Conservation (phyloP, 2,113 vertebrate species). For the Reinhardtius hippoglossoides region DNA sequence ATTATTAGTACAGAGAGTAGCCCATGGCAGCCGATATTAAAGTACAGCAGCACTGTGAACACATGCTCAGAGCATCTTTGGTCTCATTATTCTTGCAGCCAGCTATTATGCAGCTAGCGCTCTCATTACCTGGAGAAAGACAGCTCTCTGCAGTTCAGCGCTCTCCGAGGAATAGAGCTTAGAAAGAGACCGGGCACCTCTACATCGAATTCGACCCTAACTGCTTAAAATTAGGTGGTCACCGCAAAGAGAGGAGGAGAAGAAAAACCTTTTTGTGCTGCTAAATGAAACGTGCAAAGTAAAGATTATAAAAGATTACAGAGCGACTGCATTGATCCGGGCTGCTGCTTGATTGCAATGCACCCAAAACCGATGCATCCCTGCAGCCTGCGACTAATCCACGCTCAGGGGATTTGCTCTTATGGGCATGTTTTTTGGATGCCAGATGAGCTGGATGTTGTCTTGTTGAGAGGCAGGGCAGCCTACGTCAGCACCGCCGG, state of each 20-base stretch:
- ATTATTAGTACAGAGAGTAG: slow-evolving; percentile 45
- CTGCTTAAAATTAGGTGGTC: slow-evolving; percentile 46
- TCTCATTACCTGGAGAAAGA: slow-evolving; percentile 67
- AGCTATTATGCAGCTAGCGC: slow-evolving; percentile 52
- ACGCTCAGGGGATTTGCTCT: slow-evolving; percentile 45
- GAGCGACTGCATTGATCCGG: slow-evolving; percentile 17
- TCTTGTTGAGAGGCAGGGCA: slow-evolving; percentile 67
- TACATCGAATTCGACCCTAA: slow-evolving; percentile 45
- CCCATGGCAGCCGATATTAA: slow-evolving; percentile 18
- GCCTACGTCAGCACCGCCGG: slow-evolving; percentile 69
- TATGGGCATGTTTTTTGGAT: slow-evolving; percentile 52
- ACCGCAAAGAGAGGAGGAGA: neutral
- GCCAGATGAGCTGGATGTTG: slow-evolving; percentile 67
- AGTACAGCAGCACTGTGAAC: slow-evolving; percentile 30
- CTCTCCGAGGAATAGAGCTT: slow-evolving; percentile 51
- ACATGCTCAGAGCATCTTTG: slow-evolving; percentile 38
- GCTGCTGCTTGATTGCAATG: slow-evolving; percentile 8
- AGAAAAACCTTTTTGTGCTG: neutral
- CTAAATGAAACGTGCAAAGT: slow-evolving; percentile 13
- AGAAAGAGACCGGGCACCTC: slow-evolving; percentile 30
- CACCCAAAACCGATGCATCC: slow-evolving; percentile 7
- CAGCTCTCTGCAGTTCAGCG: slow-evolving; percentile 31
- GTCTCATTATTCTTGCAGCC: slow-evolving; percentile 61
- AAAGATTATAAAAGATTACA: slow-evolving; percentile 10
- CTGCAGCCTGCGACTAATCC: slow-evolving; percentile 34